Base-by-base conservation (phyloP, 2,888 invertebrate genomes). In the Agonum fuliginosum region DNA sequence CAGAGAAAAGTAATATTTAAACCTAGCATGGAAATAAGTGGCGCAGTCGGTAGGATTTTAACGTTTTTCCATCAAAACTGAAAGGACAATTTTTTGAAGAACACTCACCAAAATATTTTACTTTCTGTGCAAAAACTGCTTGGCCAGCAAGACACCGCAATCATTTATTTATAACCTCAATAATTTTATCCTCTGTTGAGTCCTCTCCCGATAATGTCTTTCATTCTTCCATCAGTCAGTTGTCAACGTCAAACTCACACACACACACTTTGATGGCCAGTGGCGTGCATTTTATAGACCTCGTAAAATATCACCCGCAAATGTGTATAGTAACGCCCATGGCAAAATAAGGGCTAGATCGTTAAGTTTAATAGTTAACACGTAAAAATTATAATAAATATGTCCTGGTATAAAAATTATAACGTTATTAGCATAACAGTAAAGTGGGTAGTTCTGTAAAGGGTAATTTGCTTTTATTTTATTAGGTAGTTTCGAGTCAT, bases 211-310 rank as follows among this genome's bases (percentile, higher is more conserved):
- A 54, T 54, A 54, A 54, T 54, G 54, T 54, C 54, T 22, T 22
- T 54, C 24, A 54, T 54, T 54, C 54, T 54, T 54, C 54, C 54
- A 54, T 54, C 20, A 20, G 54, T 54, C 54, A 54, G n/a, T 54
- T 54, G 54, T 54, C 54, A 54, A 54, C 54, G 54, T 54, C 54
- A 54, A 20, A 48, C 3, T 20, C 48, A 54, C 24, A 12, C 24
- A 22, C 46, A 46, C 37, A 48, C n/a, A 22, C 24, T 12, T 2
- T 46, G 3, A 62, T 30, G 14, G 30, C 30, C 58, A 62, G 58
- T 62, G 30, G 27, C 30, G 58, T 62, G 58, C 58, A 27, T 62
- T 62, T 62, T 30, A 62, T 62, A 5, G 54, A 30, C 17, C 17
- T 30, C 27, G 30, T 62, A 62, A 62, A 54, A 54, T 6, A 20